phyloP scores from a whole-genome alignment of 2,113 vertebrate genomes.

The Brachyhypopomus gauderio region DNA sequence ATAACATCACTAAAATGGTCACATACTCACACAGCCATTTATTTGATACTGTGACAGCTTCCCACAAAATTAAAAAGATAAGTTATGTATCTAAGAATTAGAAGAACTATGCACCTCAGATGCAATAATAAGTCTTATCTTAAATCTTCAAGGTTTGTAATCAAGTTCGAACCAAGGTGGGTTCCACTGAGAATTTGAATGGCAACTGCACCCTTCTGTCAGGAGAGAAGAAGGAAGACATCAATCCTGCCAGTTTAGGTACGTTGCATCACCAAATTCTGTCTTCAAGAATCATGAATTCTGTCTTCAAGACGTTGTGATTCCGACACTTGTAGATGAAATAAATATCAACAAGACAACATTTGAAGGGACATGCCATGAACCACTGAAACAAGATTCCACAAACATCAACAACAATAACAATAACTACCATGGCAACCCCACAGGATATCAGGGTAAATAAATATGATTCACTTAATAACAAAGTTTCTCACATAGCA shows the following conservation, averaged over 20 bases:
- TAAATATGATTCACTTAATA: neutral
- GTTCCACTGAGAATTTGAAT: slow-evolving; percentile 47
- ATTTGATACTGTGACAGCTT: neutral
- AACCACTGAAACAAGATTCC: neutral
- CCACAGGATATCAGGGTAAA: slow-evolving; percentile 22
- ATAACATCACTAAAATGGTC: neutral
- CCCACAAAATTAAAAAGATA: neutral
- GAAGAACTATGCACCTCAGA: too few species aligned
- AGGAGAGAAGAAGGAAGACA: neutral
- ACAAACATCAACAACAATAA: slow-evolving; percentile 15
- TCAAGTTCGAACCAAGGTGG: slow-evolving; percentile 32
- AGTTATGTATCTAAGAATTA: neutral
- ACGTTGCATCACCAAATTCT: neutral
- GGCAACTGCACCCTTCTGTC: slow-evolving; percentile 37
- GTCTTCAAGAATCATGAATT: neutral
- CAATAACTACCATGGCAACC: slow-evolving; percentile 27
- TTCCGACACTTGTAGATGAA: neutral
- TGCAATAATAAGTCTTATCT: neutral
- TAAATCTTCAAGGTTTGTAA: slow-evolving; percentile 52
- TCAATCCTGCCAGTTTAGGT: slow-evolving; percentile 42
- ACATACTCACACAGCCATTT: neutral
- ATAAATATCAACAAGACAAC: too few species aligned
- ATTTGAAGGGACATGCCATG: too few species aligned
- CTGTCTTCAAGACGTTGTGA: neutral
- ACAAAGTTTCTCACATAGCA: too few species aligned